A percentile compares a stretch with the other conserved stretches of the same genome.
Conservation (phyloP, 1,140 invertebrate species). For the Fopius arisanus region DNA sequence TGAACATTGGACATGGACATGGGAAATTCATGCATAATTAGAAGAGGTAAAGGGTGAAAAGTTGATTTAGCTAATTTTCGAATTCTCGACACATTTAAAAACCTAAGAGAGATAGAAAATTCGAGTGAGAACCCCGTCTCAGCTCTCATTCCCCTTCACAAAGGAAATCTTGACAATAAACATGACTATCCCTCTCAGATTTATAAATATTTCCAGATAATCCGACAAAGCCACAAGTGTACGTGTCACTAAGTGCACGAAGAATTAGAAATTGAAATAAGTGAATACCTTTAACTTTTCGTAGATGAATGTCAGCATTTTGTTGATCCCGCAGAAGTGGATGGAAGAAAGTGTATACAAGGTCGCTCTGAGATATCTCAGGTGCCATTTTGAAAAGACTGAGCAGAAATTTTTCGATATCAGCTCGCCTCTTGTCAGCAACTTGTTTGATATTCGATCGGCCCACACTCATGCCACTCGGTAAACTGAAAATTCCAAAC, state of each 20-base stretch:
- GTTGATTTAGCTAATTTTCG: neutral
- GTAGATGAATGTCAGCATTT: constrained; percentile 74
- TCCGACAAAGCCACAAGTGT: too few relatives aligned
- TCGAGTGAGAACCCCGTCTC: too few relatives aligned
- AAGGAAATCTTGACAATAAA: too few relatives aligned
- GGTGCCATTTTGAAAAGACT: constrained; percentile 87
- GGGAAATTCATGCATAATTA: too few relatives aligned
- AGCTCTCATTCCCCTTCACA: too few relatives aligned
- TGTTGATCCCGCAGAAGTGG: constrained; percentile 90
- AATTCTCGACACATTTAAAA: too few relatives aligned
- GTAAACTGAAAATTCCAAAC: constrained; percentile 70
- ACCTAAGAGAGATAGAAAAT: too few relatives aligned
- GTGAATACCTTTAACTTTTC: constrained; percentile 72
- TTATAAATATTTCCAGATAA: too few relatives aligned
- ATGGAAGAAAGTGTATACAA: constrained; percentile 99
- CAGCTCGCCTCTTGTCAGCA: constrained; percentile 85
- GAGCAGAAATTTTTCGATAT: constrained; percentile 87
- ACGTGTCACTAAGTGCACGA: too few relatives aligned
- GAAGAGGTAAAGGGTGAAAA: constrained; percentile 9
- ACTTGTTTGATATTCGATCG: constrained; percentile 94
- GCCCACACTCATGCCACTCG: constrained; percentile 83
- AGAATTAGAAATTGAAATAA: neutral
- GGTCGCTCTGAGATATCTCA: constrained; percentile 94
- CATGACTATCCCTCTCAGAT: too few relatives aligned
- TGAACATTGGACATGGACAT: too few relatives aligned